phyloP scores from a whole-genome alignment of 1,140 invertebrate genomes.

The Papilio polyxenes region DNA sequence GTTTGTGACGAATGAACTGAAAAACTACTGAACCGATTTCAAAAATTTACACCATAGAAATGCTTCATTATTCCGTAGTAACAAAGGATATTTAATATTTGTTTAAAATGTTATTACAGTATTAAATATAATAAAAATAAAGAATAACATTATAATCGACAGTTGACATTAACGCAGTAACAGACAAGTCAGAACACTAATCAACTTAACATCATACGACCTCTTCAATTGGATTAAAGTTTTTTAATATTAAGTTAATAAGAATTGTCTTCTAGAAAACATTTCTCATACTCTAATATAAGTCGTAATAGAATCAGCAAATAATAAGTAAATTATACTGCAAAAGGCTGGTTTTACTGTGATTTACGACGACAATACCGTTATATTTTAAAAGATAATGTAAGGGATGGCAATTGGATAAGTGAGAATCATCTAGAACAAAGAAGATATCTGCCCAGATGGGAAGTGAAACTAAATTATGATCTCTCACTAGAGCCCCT shows the following conservation, averaged over 20 bases:
- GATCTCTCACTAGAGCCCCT: too few relatives aligned
- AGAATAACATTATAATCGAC: background rate
- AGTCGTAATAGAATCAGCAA: background rate
- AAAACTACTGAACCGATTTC: too few relatives aligned
- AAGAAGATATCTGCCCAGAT: too few relatives aligned
- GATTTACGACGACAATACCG: too few relatives aligned
- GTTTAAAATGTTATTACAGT: background rate
- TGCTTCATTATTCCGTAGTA: too few relatives aligned
- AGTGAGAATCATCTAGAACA: too few relatives aligned
- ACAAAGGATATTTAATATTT: background rate
- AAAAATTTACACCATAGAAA: too few relatives aligned
- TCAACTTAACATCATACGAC: slow-evolving; percentile 7
- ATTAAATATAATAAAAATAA: background rate
- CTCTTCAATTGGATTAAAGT: slow-evolving; percentile 15
- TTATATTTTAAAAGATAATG: too few relatives aligned
- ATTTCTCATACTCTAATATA: background rate
- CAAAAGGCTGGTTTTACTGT: too few relatives aligned
- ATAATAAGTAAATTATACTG: background rate
- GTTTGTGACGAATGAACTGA: too few relatives aligned
- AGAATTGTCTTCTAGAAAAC: slow-evolving; percentile 16
- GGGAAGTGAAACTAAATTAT: too few relatives aligned
- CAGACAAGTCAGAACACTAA: slow-evolving; percentile 25
- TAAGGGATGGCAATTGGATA: too few relatives aligned
- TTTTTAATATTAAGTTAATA: slow-evolving; percentile 2
- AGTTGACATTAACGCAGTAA: background rate